Percentiles rank a stretch among this genome's conserved stretches.
Evolutionary conservation across 2,888 invertebrate genomes (phyloP).

Genomic region (Cancer borealis): DNA sequence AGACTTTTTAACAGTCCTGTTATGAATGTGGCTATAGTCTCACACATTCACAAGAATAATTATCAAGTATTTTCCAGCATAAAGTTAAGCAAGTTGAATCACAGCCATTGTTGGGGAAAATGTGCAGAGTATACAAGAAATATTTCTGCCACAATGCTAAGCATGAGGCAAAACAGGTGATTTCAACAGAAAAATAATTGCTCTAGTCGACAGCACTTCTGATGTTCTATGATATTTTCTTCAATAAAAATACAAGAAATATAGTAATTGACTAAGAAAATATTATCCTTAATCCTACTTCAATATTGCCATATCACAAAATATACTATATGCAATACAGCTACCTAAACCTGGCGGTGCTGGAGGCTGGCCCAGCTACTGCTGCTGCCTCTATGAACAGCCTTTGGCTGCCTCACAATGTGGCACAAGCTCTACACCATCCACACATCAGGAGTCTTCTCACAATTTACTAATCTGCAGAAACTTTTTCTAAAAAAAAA

Average conservation of each 20-base stretch:
- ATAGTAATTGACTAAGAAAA: constrained; percentile 58
- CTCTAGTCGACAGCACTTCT: constrained; percentile 44
- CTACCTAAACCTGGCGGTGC: constrained; percentile 30
- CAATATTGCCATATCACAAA: constrained; percentile 70
- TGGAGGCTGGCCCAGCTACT: constrained; percentile 3
- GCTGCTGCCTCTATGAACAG: neutral
- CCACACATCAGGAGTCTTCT: constrained; percentile 12
- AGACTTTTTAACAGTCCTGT: neutral
- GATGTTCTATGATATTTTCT: constrained; percentile 38
- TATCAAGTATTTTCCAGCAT: constrained; percentile 14
- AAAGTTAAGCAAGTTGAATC: constrained; percentile 55
- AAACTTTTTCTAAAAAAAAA: neutral
- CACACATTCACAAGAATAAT: constrained; percentile 8
- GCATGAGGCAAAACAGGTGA: constrained; percentile 50
- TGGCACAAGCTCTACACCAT: constrained; percentile 43
- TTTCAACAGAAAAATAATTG: constrained; percentile 46
- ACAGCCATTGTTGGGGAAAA: constrained; percentile 59
- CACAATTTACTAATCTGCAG: constrained; percentile 27
- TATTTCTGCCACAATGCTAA: constrained; percentile 45
- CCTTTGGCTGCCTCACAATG: neutral
- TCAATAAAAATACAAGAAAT: constrained; percentile 63
- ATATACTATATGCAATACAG: constrained; percentile 66
- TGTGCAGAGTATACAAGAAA: constrained; percentile 32
- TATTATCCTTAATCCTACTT: constrained; percentile 63
- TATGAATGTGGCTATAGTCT: neutral